phyloP scores from a whole-genome alignment of 2,797 vertebrate species.

The Eupleurogrammus muticus region DNA sequence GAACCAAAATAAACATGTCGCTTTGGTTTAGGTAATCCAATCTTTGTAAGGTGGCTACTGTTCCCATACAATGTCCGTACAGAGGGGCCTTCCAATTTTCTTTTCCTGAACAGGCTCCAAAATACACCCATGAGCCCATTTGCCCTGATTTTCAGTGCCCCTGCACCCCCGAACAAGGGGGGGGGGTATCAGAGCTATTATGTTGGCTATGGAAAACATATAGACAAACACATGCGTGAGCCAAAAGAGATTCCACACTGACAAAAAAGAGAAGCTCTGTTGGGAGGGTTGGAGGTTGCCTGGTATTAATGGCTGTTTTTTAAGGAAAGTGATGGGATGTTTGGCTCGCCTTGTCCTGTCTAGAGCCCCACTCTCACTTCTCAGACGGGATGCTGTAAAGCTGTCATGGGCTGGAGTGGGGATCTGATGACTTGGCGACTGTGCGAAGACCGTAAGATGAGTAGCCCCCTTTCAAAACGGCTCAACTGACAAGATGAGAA shows the following conservation, averaged over 20 bases:
- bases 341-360: conserved; percentile 62
- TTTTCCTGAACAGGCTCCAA: conserved; percentile 84
- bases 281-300: conserved; percentile 65
- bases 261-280: conserved; percentile 64
- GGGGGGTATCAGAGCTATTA: conserved; percentile 72
- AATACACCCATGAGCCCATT: conserved; percentile 74
- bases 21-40: conserved; percentile 72
- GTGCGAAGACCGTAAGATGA: conserved; percentile 60
- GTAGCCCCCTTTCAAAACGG: conserved; percentile 40
- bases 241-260: conserved; percentile 62
- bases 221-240: conserved; percentile 70
- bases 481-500: conserved; percentile 41
- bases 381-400: conserved; percentile 69
- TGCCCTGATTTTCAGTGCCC: conserved; percentile 56
- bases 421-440: conserved; percentile 62
- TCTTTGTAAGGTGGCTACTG: conserved; percentile 78
- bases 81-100: conserved; percentile 77
- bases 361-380: conserved; percentile 40
- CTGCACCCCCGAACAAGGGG: conserved; percentile 55
- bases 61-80: conserved; percentile 75
- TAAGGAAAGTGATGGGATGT: conserved; percentile 54
- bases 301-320: conserved; percentile 70
- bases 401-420: conserved; percentile 51
- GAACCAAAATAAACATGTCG: conserved; percentile 76
- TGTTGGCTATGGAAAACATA: conserved; percentile 71